phyloP scores from a whole-genome alignment of 2,797 vertebrate species.

The Sebastes minor region DNA sequence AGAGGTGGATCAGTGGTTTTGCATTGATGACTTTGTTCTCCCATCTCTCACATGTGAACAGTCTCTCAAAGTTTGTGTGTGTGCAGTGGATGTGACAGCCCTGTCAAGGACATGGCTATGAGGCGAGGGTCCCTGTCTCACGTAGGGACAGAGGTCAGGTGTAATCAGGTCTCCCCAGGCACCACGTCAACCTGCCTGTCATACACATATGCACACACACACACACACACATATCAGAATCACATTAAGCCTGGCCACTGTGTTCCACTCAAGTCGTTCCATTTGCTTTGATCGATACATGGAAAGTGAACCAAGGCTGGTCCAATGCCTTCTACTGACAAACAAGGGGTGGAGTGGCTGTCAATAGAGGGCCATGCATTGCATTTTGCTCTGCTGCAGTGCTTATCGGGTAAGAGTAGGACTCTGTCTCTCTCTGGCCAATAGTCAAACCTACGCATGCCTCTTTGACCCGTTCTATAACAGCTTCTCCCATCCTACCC shows the following conservation, averaged over 20 bases:
- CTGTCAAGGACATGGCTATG: slow-evolving; percentile 34
- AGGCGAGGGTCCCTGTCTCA: slow-evolving; percentile 28
- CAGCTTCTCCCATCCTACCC: slow-evolving; percentile 19
- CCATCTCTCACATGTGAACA: slow-evolving; percentile 48
- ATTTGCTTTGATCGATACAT: slow-evolving; percentile 57
- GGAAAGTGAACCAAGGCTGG: slow-evolving; percentile 33
- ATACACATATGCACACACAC: slow-evolving; percentile 7
- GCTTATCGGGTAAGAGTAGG: slow-evolving; percentile 10
- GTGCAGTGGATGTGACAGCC: slow-evolving; percentile 48
- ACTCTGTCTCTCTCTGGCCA: slow-evolving; percentile 7
- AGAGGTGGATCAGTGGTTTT: slow-evolving; percentile 24
- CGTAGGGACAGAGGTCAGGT: slow-evolving; percentile 30
- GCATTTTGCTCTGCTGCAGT: slow-evolving; percentile 18
- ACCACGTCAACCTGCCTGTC: slow-evolving; percentile 50
- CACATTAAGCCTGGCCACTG: slow-evolving; percentile 33
- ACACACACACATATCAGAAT: slow-evolving; percentile 28
- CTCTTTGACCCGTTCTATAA: slow-evolving; percentile 31
- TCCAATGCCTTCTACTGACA: slow-evolving; percentile 40
- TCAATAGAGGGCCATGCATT: slow-evolving; percentile 23
- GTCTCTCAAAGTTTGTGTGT: slow-evolving; percentile 23
- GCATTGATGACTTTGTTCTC: slow-evolving; percentile 43
- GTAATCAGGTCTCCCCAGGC: slow-evolving; percentile 51
- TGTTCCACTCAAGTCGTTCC: slow-evolving; percentile 47
- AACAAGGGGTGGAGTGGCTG: slow-evolving; percentile 29
- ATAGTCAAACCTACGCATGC: slow-evolving; percentile 45